Base-by-base conservation (phyloP, 2,113 vertebrate species). In the Dicaeum eximium region DNA sequence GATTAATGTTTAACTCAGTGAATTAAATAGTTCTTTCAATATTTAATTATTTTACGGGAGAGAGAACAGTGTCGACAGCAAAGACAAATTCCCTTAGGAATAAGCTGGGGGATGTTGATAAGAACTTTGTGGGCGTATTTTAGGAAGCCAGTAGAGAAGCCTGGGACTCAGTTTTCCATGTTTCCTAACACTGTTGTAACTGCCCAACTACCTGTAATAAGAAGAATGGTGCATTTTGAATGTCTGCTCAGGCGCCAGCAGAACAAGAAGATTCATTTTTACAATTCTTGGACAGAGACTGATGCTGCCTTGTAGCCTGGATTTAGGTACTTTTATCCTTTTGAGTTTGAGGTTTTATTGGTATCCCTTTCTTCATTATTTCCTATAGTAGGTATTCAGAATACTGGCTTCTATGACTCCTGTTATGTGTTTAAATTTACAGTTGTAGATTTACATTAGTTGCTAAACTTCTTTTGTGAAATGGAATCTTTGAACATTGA, bases 21-120 rank as follows among this genome's bases (percentile, higher is more conserved):
- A 96, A 95, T 95, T 95, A 97, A 95, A 92, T 23, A 96, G 92
- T 88, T 95, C 91, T 78, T 94, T 97, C 80, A 94, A 96, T 95
- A 93, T 96, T 97, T 94, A 94, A 96, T 94, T 92, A 82, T 96
- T 94, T 93, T 93, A 86, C 4, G 30, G 33, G 50, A 75, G 24
- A 74, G 61, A 80, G 92, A 94, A 65, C 48, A 53, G 57, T 13
- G 33, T 96, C 70, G 75, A 50, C n/a, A 44, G 74, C 81, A 82
- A 84, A 71, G 78, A 47, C 67, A 33, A 67, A 60, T 87, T 94
- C 74, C n/a, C 71, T 75, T 42, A 90, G 88, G 90, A 86, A 80
- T 93, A 92, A 69, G 20, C 18, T 77, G 53, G 37, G 50, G 21
- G 7, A 24, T 85, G 14, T 53, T 72, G 66, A 37, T 60, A 42